Percentiles rank a stretch among this genome's conserved stretches.
Conservation (phyloP, 2,797 vertebrate genomes). For the Vespertilio murinus region DNA sequence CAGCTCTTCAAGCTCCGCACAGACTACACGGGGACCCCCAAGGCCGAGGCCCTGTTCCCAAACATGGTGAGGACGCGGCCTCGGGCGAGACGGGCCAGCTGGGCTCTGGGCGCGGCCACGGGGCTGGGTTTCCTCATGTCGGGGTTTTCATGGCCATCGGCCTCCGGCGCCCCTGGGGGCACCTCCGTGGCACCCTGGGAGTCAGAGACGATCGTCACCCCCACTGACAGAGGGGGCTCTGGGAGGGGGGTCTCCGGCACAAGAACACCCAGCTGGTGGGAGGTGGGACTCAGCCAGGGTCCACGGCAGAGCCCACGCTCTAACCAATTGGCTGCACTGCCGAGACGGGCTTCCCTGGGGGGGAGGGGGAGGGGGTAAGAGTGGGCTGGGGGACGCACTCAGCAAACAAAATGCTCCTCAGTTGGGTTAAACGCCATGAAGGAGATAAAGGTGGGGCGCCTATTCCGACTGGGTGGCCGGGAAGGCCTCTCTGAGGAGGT, state of each 20-base stretch:
- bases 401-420: not conserved
- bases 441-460: accelerated
- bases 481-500: not conserved
- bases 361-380: too few species aligned
- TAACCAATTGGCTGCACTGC: accelerated
- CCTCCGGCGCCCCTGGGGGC: not conserved
- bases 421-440: accelerated
- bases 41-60: constrained; percentile 89
- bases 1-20: constrained; percentile 86
- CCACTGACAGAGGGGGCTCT: not conserved
- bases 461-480: accelerated
- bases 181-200: accelerated
- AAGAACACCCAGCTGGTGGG: not conserved
- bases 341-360: accelerated
- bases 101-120: not conserved
- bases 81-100: accelerated
- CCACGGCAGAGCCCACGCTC: not conserved
- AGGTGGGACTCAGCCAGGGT: not conserved
- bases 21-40: accelerated
- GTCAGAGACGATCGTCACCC: accelerated
- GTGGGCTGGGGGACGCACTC: accelerated
- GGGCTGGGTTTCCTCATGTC: not conserved
- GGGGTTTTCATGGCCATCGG: accelerated
- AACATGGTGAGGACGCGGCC: constrained; percentile 87
- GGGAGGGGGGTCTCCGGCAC: not conserved